Base-by-base conservation (phyloP, 2,888 invertebrate genomes). In the Bibio marci region DNA sequence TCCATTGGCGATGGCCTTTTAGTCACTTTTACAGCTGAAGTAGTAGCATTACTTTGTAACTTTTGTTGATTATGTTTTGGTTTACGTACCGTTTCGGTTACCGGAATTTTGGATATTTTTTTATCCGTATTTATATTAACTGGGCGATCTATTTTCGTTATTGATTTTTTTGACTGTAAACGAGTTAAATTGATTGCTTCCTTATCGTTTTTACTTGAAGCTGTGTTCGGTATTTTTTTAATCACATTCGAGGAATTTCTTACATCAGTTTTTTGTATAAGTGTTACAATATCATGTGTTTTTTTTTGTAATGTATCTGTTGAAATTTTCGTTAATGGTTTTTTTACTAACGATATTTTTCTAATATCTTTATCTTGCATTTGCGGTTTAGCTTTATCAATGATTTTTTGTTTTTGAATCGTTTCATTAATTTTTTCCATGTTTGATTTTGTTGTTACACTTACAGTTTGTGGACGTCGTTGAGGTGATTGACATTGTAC, bases 61-160 rank as follows among this genome's bases (percentile, higher is more conserved):
- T 26, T 26, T 6, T 26, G 7, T 26, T 26, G 26, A 8, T 26
- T 26, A 26, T 10, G 6, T 6, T 6, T 6, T 38, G 35, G 19
- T 35, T 25, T 18, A 12, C 38, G 18, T 15, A 22, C 17, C 14
- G 22, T 22, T 22, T 22, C 22, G 8, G 4, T 22, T 22, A 22
- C 8, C 8, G 22, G 22, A 22, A 22, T 22, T 22, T 22, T 22
- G 8, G 22, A 22, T 8, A 8, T 22, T 22, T 22, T 22, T 22
- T 22, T 22, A 22, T 22, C 22, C 8, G n/a, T n/a, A n/a, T 12
- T 27, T 39, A 28, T 18, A 14, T 18, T 30, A 25, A 30, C 18
- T 26, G 25, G 39, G 15, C 36, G 34, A 13, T 45, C 35, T 36
- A 41, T 41, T 39, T 39, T n/a, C n/a, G n/a, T n/a, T n/a, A n/a